A percentile compares a stretch with the other conserved stretches of the same genome.
phyloP scores from a whole-genome alignment of 2,113 vertebrate species.

The Urocolius indicus region DNA sequence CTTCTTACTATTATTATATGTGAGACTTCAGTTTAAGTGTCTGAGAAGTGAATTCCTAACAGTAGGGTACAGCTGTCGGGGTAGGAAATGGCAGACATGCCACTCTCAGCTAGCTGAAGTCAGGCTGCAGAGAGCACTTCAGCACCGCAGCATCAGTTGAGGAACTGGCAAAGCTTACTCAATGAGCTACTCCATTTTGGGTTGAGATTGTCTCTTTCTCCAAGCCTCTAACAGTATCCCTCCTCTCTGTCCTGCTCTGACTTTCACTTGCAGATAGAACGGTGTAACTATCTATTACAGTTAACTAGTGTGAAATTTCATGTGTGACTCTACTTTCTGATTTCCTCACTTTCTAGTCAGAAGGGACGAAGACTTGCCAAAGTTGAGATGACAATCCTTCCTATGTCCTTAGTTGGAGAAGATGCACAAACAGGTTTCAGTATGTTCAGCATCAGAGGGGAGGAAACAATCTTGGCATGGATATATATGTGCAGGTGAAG shows the following conservation, averaged over 20 bases:
- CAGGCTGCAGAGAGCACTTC: background rate
- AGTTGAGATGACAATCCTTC: background rate
- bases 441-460: background rate
- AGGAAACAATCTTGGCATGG: background rate
- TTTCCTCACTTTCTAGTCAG: background rate
- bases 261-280: background rate
- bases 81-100: background rate
- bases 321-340: background rate
- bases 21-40: background rate
- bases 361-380: background rate
- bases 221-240: background rate
- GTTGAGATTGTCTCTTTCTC: background rate
- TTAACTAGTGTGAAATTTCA: background rate
- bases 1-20: background rate
- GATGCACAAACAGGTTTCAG: background rate
- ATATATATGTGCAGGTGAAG: background rate
- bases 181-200: background rate
- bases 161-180: background rate
- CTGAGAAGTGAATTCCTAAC: background rate
- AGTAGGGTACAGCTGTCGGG: background rate
- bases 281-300: background rate
- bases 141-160: fast-evolving
- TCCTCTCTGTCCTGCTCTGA: background rate
- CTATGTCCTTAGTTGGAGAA: background rate
- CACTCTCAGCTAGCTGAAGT: background rate